These are phyloP conservation scores for Drosophila anceps DNA, from an alignment of 2,888 invertebrate genomes.

Conservation along the genomic window DNA sequence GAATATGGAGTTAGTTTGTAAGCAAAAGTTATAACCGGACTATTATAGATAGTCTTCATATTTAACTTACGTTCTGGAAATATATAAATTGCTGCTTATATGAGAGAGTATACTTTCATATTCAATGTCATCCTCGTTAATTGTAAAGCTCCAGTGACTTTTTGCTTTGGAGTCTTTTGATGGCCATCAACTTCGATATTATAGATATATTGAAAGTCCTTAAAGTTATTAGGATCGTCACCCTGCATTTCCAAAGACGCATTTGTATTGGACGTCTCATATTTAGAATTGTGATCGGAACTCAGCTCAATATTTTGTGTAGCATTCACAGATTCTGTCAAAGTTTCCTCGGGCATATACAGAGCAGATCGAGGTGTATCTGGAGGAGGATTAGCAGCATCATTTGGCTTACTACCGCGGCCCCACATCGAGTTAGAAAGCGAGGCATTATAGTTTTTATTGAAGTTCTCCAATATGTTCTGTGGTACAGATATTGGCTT, in stretches of 20 bases:
- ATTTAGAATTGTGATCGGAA: not conserved
- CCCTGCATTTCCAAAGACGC: slow-evolving; percentile 67
- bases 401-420: slow-evolving; percentile 12
- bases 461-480: slow-evolving; percentile 86
- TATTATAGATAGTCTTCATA: not conserved
- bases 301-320: slow-evolving; percentile 3
- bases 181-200: slow-evolving; percentile 28
- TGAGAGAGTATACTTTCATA: slow-evolving; percentile 78
- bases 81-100: slow-evolving; percentile 83
- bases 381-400: not conserved
- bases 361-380: slow-evolving; percentile 13
- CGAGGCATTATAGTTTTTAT: slow-evolving; percentile 76
- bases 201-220: slow-evolving; percentile 33
- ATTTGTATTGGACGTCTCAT: slow-evolving; percentile 17
- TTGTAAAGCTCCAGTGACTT: slow-evolving; percentile 7
- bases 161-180: not conserved
- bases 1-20: not conserved
- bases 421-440: slow-evolving; percentile 23
- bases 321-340: not conserved
- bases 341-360: slow-evolving; percentile 13
- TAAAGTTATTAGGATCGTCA: slow-evolving; percentile 61
- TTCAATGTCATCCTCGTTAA: slow-evolving; percentile 35
- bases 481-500: slow-evolving; percentile 87
- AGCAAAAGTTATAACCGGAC: not conserved
- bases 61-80: slow-evolving; percentile 81